phyloP scores from a whole-genome alignment of 1,140 invertebrate species.

The Drosophila suzukii region DNA sequence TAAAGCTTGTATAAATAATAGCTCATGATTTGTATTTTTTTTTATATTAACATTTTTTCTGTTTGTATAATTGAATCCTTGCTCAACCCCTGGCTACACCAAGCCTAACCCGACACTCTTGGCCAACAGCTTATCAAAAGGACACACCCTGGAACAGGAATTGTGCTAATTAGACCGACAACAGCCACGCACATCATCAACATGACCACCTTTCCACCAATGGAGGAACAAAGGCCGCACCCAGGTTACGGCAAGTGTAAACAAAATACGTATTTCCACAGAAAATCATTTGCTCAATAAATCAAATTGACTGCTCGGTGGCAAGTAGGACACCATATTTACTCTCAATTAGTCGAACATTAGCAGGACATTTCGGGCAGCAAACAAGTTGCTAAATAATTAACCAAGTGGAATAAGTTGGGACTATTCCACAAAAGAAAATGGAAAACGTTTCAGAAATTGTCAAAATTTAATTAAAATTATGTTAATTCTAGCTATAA shows the following conservation, averaged over 20 bases:
- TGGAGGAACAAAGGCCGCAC: neutral
- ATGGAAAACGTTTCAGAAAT: conserved; percentile 43
- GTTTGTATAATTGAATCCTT: conserved; percentile 23
- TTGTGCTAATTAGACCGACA: conserved; percentile 60
- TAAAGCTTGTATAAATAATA: neutral
- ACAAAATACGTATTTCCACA: conserved; percentile 49
- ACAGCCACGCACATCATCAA: conserved; percentile 54
- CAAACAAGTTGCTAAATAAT: conserved; percentile 27
- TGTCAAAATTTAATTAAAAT: conserved; percentile 62
- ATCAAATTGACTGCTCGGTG: conserved; percentile 56
- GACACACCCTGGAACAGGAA: conserved; percentile 50
- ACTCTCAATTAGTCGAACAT: conserved; percentile 70
- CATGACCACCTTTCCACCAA: conserved; percentile 25
- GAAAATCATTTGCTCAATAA: conserved; percentile 73
- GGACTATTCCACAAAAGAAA: neutral
- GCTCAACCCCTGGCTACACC: neutral
- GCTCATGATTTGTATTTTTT: no score
- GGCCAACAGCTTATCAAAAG: conserved; percentile 18
- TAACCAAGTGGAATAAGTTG: neutral
- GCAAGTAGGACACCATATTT: conserved; percentile 59
- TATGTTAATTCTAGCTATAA: conserved; percentile 60
- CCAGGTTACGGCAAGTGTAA: conserved; percentile 11
- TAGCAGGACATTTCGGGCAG: conserved; percentile 47
- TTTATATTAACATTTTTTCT: neutral
- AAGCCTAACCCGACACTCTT: neutral